These are phyloP conservation scores for Oriolus oriolus DNA, from an alignment of 2,113 vertebrate species.

Conservation along the genomic window DNA sequence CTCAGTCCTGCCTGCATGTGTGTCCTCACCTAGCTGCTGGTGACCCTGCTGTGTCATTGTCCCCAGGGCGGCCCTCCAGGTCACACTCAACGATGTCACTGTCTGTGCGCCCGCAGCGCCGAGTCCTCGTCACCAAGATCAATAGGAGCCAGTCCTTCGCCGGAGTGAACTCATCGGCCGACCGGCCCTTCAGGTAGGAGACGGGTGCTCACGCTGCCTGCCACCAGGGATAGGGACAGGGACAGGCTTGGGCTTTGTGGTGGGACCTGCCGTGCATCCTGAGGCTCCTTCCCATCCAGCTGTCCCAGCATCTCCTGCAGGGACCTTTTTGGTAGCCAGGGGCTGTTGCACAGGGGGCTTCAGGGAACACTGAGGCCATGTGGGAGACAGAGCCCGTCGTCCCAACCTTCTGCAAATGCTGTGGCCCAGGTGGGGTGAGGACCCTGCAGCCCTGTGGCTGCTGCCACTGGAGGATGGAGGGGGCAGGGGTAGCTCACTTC, in stretches of 20 bases:
- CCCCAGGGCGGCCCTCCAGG: conserved; percentile 86
- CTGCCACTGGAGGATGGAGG: background rate
- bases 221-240: accelerated
- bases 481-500: background rate
- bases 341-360: background rate
- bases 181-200: conserved; percentile 84
- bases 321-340: background rate
- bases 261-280: background rate
- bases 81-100: conserved; percentile 94
- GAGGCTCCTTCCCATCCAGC: background rate
- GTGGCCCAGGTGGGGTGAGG: background rate
- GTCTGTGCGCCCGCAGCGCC: conserved; percentile 85
- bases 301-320: background rate
- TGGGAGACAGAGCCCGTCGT: background rate
- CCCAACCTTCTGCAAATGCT: background rate
- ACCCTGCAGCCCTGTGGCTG: background rate
- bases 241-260: background rate
- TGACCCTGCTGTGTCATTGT: background rate
- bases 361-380: background rate
- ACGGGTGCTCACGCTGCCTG: background rate
- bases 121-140: conserved; percentile 81
- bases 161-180: conserved; percentile 85
- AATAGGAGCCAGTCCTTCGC: conserved; percentile 97
- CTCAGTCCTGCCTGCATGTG: background rate
- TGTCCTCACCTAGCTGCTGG: background rate